Percentiles rank a stretch among this genome's conserved stretches.
phyloP scores from a whole-genome alignment of 2,888 invertebrate species.

The Rhogogaster chlorosoma region DNA sequence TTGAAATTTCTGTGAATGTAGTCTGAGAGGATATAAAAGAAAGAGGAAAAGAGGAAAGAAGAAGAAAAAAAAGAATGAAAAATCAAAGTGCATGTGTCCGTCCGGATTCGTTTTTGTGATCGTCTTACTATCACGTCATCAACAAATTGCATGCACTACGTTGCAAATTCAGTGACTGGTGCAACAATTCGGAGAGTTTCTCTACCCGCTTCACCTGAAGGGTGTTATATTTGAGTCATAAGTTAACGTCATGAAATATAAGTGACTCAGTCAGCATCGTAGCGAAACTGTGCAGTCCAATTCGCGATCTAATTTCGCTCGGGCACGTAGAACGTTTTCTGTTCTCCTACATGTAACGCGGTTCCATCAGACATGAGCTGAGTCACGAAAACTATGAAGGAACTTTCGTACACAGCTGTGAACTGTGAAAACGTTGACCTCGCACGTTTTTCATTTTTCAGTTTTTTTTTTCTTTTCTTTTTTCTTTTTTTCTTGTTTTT shows the following conservation, averaged over 20 bases:
- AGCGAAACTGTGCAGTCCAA: conserved; percentile 30
- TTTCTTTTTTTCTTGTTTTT: background rate
- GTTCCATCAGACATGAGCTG: background rate
- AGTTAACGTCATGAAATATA: conserved; percentile 26
- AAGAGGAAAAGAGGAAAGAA: background rate
- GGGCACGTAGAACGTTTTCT: conserved; percentile 29
- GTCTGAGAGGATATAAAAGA: conserved; percentile 1
- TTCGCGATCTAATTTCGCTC: conserved; percentile 47
- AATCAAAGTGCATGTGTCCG: background rate
- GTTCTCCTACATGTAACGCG: background rate
- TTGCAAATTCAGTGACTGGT: background rate
- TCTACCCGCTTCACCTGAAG: background rate
- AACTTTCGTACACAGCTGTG: background rate
- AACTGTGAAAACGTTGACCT: conserved; percentile 2
- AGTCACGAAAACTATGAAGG: conserved; percentile 21
- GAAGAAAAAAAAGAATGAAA: background rate
- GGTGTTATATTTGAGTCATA: background rate
- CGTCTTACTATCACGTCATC: conserved; percentile 13
- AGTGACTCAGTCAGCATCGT: conserved; percentile 42
- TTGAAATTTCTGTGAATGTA: conserved; percentile 46
- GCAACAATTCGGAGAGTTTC: background rate
- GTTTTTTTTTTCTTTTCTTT: background rate
- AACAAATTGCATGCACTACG: background rate
- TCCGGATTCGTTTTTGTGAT: conserved; percentile 7
- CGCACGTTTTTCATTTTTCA: background rate